Base-by-base conservation (phyloP, 2,113 vertebrate species). In the Lipophrys pholis region DNA sequence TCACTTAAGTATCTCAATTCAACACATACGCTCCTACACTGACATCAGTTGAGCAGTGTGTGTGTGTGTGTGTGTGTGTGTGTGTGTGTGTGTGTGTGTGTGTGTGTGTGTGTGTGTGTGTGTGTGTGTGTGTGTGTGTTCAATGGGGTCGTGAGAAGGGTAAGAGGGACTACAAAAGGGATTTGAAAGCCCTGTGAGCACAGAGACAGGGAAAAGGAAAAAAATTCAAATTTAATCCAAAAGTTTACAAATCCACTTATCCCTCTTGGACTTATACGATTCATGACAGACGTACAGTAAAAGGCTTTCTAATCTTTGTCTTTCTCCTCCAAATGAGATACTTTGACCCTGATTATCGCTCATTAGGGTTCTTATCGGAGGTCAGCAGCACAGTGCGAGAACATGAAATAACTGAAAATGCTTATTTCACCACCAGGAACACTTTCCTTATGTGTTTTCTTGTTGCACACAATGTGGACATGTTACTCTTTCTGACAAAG, bases 111-210 rank as follows among this genome's bases (percentile, higher is more conserved):
- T 30, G 21, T 30, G 21, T 30, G 21, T 30, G 21, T 30, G 21
- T 30, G 21, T 30, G 21, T 30, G 36, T 62, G 65, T 52, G 38
- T 46, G 46, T 15, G 41, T 14, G 51, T 42, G 15, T 48, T 74
- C 12, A 63, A 61, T 35, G 54, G 7, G 73, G 62, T 83, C 53
- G 66, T 49, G 50, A 11, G 40, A 35, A 75, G 38, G 59, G 16
- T 14, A 81, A 60, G 55, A 68, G 17, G 9, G 16, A 52, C 43
- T 30, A 60, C 57, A 73, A 48, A 72, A 48, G 54, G 53, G 74
- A 76, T 83, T 62, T 69, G 30, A 81, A 68, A 21, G 16, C 40
- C 48, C 53, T 61, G 65, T 78, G 59, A 77, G 43, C 69, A 1
- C 7, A 30, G 46, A 67, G 50, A 63, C 58, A 73, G 12, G 0